phyloP scores from a whole-genome alignment of 1,140 invertebrate genomes.

The Aricia agestis region DNA sequence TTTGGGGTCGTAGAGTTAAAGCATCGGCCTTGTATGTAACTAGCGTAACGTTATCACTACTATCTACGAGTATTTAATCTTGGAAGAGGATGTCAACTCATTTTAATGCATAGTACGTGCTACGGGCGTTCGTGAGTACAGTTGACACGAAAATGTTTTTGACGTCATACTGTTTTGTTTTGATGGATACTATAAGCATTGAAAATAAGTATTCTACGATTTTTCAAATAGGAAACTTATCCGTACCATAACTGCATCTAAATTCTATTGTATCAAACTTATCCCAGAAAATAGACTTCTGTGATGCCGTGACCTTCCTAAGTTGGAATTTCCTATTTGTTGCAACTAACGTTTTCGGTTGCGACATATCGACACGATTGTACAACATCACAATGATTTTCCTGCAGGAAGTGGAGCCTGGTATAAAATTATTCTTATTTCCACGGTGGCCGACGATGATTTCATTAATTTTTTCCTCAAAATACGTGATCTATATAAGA shows the following conservation, averaged over 20 bases:
- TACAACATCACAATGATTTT: constrained; percentile 51
- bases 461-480: constrained; percentile 55
- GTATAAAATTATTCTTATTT: constrained; percentile 50
- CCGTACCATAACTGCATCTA: no score
- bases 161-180: neutral
- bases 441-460: constrained; percentile 41
- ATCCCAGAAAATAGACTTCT: no score
- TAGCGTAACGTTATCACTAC: neutral
- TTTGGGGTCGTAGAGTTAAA: neutral
- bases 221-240: no score
- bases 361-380: constrained; percentile 17
- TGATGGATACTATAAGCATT: no score
- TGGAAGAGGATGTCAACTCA: neutral
- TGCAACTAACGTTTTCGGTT: neutral
- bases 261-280: no score
- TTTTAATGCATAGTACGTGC: neutral
- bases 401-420: constrained; percentile 60
- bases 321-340: neutral
- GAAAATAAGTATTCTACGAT: no score
- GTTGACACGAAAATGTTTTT: neutral
- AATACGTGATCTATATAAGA: constrained; percentile 44
- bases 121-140: neutral
- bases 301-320: no score
- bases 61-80: neutral
- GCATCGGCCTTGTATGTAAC: neutral